Base-by-base conservation (phyloP, 2,113 vertebrate species). In the Psilopsiagon aurifrons region DNA sequence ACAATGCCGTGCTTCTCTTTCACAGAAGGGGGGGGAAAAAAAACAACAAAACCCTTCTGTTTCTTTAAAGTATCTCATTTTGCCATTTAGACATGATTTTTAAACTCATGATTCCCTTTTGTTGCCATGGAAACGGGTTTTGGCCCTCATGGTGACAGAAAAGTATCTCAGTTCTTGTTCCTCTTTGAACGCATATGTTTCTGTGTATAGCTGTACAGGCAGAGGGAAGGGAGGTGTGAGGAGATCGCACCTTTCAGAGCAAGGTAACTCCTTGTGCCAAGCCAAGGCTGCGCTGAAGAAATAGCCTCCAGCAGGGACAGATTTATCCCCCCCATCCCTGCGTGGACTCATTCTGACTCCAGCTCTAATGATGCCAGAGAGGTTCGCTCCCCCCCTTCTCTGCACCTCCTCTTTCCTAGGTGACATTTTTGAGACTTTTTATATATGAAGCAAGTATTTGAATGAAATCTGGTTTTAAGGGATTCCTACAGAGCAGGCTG, bases 51-150 rank as follows among this genome's bases (percentile, higher is more conserved):
- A 41, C 22, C 79, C 43, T n/a, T 95, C 85, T 93, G 83, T 97
- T 97, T 97, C 95, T 98, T 98, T 97, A 95, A 97, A 97, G 96
- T 98, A 95, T 97, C 95, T 97, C 71, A 86, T 97, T 97, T 97
- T 98, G 95, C 97, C 95, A 98, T 97, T 97, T 97, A 95, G 94
- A 97, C 96, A 93, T 94, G 97, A 97, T 98, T 98, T 97, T 98
- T 96, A 97, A 98, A 97, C 96, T 97, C 96, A 94, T 85, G 67
- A 90, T 92, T 95, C 95, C 93, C 95, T 90, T 95, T 94, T 78
- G 98, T 98, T 98, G 93, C 97, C 74, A 98, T 97, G 95, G 98
- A 93, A 97, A 98, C 98, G 15, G 91, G 66, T 97, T 96, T 97
- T 97, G 97, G 97, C 94, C 98, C 97, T 98, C 95, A 55, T 80